phyloP scores from a whole-genome alignment of 2,113 vertebrate genomes.

The Saguinus imperator region DNA sequence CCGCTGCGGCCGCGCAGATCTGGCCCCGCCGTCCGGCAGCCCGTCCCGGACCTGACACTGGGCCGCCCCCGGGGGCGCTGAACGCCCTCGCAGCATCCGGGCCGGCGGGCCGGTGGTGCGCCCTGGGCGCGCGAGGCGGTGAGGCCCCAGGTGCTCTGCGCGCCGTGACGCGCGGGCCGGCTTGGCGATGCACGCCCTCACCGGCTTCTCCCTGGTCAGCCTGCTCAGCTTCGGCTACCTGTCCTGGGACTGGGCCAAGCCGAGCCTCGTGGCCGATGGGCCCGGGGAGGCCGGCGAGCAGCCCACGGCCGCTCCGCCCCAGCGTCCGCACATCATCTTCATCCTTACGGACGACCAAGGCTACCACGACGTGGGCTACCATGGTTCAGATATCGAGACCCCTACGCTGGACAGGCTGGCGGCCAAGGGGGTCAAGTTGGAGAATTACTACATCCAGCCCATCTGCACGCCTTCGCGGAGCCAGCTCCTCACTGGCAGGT shows the following conservation, averaged over 20 bases:
- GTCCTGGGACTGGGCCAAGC: constrained; percentile 95
- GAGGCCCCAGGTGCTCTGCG: constrained; percentile 52
- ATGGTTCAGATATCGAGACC: constrained; percentile 94
- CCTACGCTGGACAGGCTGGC: constrained; percentile 95
- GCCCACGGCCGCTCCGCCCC: constrained; percentile 75
- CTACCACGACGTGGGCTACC: constrained; percentile 96
- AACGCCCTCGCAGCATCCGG: neutral
- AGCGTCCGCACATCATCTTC: constrained; percentile 95
- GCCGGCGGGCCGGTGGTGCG: constrained; percentile 42
- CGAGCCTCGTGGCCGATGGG: constrained; percentile 89
- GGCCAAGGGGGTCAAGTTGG: constrained; percentile 95
- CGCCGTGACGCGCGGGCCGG: neutral
- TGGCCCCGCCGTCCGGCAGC: neutral
- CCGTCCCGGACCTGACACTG: neutral
- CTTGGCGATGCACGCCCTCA: constrained; percentile 92
- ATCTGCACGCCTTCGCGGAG: constrained; percentile 98
- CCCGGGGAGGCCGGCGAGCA: constrained; percentile 68
- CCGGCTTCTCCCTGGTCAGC: constrained; percentile 94
- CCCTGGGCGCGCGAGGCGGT: constrained; percentile 44
- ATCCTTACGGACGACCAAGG: constrained; percentile 98
- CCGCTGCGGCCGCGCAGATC: neutral
- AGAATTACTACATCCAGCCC: constrained; percentile 98
- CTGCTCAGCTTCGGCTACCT: constrained; percentile 96
- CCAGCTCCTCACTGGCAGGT: constrained; percentile 98
- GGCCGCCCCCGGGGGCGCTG: neutral